A percentile compares a stretch with the other conserved stretches of the same genome.
Conservation (phyloP, 2,888 invertebrate species). For the Leptopilina syphax region DNA sequence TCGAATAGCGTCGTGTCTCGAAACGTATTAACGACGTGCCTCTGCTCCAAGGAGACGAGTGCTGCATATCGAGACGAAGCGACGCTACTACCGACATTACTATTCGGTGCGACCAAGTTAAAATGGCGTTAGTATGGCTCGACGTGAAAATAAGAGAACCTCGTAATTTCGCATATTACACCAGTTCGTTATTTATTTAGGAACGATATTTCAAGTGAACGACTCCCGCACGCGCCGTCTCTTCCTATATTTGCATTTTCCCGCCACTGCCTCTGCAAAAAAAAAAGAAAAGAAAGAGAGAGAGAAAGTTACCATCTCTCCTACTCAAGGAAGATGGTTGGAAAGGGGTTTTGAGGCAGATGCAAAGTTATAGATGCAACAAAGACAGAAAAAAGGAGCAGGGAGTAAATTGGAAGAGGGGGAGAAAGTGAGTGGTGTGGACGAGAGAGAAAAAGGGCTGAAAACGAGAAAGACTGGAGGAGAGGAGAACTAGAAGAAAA, state of each 20-base stretch:
- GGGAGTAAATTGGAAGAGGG: constrained; percentile 11
- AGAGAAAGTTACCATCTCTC: constrained; percentile 22
- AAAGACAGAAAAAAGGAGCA: constrained; percentile 52
- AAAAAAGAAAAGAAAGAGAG: background rate
- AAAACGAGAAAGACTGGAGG: constrained; percentile 36
- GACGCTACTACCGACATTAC: constrained; percentile 55
- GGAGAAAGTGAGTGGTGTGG: constrained; percentile 30
- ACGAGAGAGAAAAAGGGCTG: constrained; percentile 17
- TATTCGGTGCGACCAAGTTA: constrained; percentile 62
- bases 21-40: constrained; percentile 63
- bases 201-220: constrained; percentile 69
- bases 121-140: constrained; percentile 63
- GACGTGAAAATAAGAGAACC: constrained; percentile 46
- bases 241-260: constrained; percentile 57
- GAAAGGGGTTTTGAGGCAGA: constrained; percentile 46
- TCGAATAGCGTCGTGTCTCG: constrained; percentile 56
- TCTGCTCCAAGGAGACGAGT: constrained; percentile 55
- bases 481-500: constrained; percentile 37
- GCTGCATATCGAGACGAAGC: constrained; percentile 58
- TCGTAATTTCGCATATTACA: constrained; percentile 71
- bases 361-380: constrained; percentile 50
- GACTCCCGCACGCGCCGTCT: constrained; percentile 64
- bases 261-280: constrained; percentile 14
- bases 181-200: constrained; percentile 71
- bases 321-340: background rate